phyloP scores from a whole-genome alignment of 1,140 invertebrate genomes.

The Orius laevigatus region DNA sequence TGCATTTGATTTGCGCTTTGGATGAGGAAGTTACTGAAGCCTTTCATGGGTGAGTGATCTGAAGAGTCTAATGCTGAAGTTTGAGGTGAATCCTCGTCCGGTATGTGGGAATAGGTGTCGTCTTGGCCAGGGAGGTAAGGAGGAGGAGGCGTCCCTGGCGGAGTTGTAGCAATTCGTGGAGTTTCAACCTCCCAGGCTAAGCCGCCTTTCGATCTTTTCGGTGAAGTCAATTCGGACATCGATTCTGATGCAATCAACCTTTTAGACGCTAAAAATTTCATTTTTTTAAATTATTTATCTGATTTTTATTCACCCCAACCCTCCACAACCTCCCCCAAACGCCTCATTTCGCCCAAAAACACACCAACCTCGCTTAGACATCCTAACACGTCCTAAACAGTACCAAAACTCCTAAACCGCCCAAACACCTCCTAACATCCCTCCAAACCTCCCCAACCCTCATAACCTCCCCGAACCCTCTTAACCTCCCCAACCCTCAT shows the following conservation, averaged over 20 bases:
- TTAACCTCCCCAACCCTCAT: too few relatives aligned
- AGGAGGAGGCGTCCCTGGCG: slow-evolving; percentile 72
- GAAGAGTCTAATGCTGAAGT: neutral
- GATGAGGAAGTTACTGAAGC: slow-evolving; percentile 4
- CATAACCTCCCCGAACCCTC: too few relatives aligned
- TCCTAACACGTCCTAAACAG: too few relatives aligned
- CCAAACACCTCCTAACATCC: too few relatives aligned
- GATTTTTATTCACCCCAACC: too few relatives aligned
- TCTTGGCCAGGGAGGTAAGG: slow-evolving; percentile 42
- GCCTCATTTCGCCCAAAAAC: too few relatives aligned
- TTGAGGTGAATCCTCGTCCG: slow-evolving; percentile 12
- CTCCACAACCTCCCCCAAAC: too few relatives aligned
- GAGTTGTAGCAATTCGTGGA: slow-evolving; percentile 36
- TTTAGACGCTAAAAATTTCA: slow-evolving; percentile 26
- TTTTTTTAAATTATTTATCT: too few relatives aligned
- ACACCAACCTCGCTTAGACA: too few relatives aligned
- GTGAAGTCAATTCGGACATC: slow-evolving; percentile 36
- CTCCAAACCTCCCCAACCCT: too few relatives aligned
- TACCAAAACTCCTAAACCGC: too few relatives aligned
- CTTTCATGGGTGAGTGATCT: slow-evolving; percentile 11
- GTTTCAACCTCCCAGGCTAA: slow-evolving; percentile 31
- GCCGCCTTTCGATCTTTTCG: slow-evolving; percentile 24
- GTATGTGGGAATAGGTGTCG: slow-evolving; percentile 15
- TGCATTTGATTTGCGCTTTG: slow-evolving; percentile 16
- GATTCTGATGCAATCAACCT: slow-evolving; percentile 39